Conservation (phyloP, 2,113 vertebrate genomes). For the Tapirus terrestris region DNA sequence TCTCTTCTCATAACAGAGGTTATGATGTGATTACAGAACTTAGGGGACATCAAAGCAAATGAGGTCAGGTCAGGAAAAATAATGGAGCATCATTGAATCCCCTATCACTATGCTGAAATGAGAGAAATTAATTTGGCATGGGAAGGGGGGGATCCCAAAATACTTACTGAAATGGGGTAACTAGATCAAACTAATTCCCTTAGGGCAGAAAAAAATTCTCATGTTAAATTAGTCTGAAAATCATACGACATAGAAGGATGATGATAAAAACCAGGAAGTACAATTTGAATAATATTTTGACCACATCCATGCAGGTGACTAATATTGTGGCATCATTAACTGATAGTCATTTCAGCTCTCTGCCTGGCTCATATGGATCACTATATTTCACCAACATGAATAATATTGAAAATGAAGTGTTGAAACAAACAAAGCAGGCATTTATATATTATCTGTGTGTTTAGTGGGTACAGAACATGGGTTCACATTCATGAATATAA, state of each 20-base stretch:
- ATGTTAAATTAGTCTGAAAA: slow-evolving; percentile 30
- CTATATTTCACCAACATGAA: background rate
- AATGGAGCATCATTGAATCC: slow-evolving; percentile 50
- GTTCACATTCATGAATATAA: slow-evolving; percentile 61
- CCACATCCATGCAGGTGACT: slow-evolving; percentile 50
- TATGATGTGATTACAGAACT: slow-evolving; percentile 62
- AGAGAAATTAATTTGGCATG: slow-evolving; percentile 24
- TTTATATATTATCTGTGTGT: slow-evolving; percentile 40
- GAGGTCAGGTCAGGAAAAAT: slow-evolving; percentile 58
- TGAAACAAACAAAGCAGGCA: slow-evolving; percentile 43
- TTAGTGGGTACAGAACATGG: slow-evolving; percentile 37
- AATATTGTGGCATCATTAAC: slow-evolving; percentile 46
- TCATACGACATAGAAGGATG: background rate
- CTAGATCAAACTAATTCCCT: background rate
- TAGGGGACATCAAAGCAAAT: slow-evolving; percentile 69
- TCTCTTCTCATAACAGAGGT: slow-evolving; percentile 81
- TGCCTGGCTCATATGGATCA: slow-evolving; percentile 42
- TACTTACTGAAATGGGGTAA: slow-evolving; percentile 50
- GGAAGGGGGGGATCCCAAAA: background rate
- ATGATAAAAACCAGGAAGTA: slow-evolving; percentile 33
- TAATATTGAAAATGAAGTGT: background rate
- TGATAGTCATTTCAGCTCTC: slow-evolving; percentile 49
- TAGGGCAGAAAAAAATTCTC: background rate
- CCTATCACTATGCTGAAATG: slow-evolving; percentile 32
- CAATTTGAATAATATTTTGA: slow-evolving; percentile 15